Base-by-base conservation (phyloP, 1,140 invertebrate species). In the Hestina assimilis region DNA sequence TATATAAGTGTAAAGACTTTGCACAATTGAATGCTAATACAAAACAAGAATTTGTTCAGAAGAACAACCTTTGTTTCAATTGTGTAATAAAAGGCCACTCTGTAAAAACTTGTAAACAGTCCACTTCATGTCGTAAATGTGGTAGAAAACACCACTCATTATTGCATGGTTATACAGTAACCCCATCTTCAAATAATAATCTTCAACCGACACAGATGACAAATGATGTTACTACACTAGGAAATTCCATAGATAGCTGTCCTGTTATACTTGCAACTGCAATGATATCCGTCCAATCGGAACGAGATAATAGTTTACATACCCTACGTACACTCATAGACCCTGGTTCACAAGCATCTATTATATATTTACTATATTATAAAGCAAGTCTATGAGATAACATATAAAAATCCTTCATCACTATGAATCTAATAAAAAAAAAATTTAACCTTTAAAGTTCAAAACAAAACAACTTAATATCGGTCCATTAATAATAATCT, bases 1-100 rank as follows among this genome's bases (percentile, higher is more conserved):
- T 56, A 9, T 56, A 38, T 31, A 47, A 21, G 40, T 56, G 54
- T 46, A 56, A 48, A 9, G 43, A 33, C 15, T 33, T 33, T 33
- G 31, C 4, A 2, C 14, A 33, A 7, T 33, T 33, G 15, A 14
- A 33, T 41, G n/a, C 14, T 28, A 40, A 38, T 9, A 56, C 47
- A 12, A 28, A 35, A 21, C 40, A 35, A 9, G 43, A 56, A 1
- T 56, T 41, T 9, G 33, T 48, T 24, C 47, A 41, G 11, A 35
- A 56, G 19, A 26, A 56, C 21, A 33, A 33, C n/a, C 21, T 56
- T 17, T 56, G 54, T 21, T 56, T 23, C 15, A 56, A 56, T 48
- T 56, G 54, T 7, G 20, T 56, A 41, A 41, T 43, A 29, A 28
- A 43, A 9, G 48, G 14, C 41, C 43, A 56, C 15, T 47, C 43